phyloP scores from a whole-genome alignment of 1,140 invertebrate species.

The Magallana gigas region DNA sequence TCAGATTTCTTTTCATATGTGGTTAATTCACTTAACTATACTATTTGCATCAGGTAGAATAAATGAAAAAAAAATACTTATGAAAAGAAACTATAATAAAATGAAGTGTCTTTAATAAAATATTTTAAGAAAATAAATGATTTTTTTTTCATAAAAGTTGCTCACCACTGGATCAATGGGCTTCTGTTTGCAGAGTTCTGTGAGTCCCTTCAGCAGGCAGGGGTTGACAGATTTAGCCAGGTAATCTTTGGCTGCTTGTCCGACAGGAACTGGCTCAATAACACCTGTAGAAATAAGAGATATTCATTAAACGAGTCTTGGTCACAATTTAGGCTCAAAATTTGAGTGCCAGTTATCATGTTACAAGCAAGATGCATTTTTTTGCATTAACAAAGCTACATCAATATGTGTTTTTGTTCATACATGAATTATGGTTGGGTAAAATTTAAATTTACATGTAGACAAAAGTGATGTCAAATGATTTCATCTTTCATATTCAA shows the following conservation, averaged over 20 bases:
- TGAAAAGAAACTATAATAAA: too few relatives aligned
- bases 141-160: background rate
- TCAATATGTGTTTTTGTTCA: background rate
- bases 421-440: too few relatives aligned
- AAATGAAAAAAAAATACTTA: too few relatives aligned
- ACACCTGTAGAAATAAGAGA: conserved; percentile 67
- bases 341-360: background rate
- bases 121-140: background rate
- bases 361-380: background rate
- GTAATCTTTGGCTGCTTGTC: conserved; percentile 83
- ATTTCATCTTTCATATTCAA: background rate
- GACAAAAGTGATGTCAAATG: background rate
- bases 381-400: background rate
- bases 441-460: too few relatives aligned
- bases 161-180: conserved; percentile 86
- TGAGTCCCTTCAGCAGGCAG: conserved; percentile 85
- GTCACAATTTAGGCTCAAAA: too few relatives aligned
- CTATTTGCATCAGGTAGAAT: too few relatives aligned
- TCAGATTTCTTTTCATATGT: too few relatives aligned
- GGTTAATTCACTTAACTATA: too few relatives aligned
- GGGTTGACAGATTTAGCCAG: conserved; percentile 84
- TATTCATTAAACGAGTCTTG: too few relatives aligned
- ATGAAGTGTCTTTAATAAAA: too few relatives aligned
- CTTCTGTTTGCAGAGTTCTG: conserved; percentile 85
- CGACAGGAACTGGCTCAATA: conserved; percentile 77